Evolutionary conservation across 2,888 invertebrate genomes (phyloP), one percentile per base, ranked within the genome.

Genomic region (Heteromyza rotundicornis): DNA sequence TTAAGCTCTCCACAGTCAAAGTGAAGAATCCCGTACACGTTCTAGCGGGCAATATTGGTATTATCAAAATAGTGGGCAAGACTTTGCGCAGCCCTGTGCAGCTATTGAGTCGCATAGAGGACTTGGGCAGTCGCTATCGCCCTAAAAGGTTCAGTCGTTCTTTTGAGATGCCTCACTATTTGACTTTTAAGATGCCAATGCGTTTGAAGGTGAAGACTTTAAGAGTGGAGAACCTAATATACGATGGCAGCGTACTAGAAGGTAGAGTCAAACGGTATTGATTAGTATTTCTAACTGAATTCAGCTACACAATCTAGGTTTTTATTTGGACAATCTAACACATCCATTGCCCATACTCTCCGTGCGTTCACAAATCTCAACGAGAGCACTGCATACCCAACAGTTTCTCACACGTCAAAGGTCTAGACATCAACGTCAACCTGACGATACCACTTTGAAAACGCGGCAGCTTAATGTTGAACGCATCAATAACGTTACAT

Each of bases 211-310:
- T 70, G 1, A 56, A 62, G 0, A 70, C 64, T 1, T 55, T 80
- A 52, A 67, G 65, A 23, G 80, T 81, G 2, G 58, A 72, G 2
- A 79, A 80, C 64, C 68, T 81, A 0, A 65, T 80, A 7, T 80
- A 78, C 47, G 56, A 69, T 2, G 75, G 72, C 0, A 68, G 70
- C 24, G 51, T 81, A 5, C 53, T 81, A 55, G 64, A 72, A 65
- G 80, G 81, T 81, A 14, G 7, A 40, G n/a, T n/a, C 3, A n/a
- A n/a, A 40, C 10, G 14, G 40, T n/a, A 7, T 3, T 40, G 14
- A 40, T 7, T 7, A 40, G n/a, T 40, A 40, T 12, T 12, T n/a
- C n/a, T 40, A 40, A 40, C 5, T 27, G 5, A 27, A 27, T 27
- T 27, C 27, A 7, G 14, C 12, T 10, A 3, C 1, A 14, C 1